Evolutionary conservation across 1,140 invertebrate genomes (phyloP).

Genomic region (Protaetia brevitarsis): DNA sequence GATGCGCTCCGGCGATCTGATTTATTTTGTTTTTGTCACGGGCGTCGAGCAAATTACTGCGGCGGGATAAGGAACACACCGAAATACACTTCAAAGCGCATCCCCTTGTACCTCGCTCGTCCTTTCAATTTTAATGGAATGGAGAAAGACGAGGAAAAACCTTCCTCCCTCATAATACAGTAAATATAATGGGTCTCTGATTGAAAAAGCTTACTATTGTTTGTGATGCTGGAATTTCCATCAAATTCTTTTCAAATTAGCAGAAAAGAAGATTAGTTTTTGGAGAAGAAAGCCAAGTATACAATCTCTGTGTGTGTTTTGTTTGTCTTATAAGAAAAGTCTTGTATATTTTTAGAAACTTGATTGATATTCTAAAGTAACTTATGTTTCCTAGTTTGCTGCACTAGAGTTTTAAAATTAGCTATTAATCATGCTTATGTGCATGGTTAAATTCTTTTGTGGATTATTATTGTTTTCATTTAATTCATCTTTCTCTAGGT

Average conservation of each 20-base stretch:
- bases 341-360: too few relatives aligned
- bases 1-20: not conserved
- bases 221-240: not conserved
- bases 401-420: too few relatives aligned
- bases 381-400: too few relatives aligned
- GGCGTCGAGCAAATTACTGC: not conserved
- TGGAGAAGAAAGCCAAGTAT: too few relatives aligned
- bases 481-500: too few relatives aligned
- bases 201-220: not conserved
- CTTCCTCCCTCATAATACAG: not conserved
- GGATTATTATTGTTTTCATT: too few relatives aligned
- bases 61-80: not conserved
- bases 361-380: too few relatives aligned
- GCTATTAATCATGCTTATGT: too few relatives aligned
- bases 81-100: not conserved
- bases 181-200: not conserved
- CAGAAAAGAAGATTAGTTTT: too few relatives aligned
- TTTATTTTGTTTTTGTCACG: conserved; percentile 2
- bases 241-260: not conserved
- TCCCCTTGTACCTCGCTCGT: not conserved
- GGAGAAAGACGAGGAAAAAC: not conserved
- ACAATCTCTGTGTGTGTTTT: too few relatives aligned
- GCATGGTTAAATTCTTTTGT: too few relatives aligned
- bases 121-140: not conserved
- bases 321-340: too few relatives aligned